Percentiles rank a stretch among this genome's conserved stretches.
phyloP scores from a whole-genome alignment of 1,140 invertebrate species.

The Camponotus floridanus region DNA sequence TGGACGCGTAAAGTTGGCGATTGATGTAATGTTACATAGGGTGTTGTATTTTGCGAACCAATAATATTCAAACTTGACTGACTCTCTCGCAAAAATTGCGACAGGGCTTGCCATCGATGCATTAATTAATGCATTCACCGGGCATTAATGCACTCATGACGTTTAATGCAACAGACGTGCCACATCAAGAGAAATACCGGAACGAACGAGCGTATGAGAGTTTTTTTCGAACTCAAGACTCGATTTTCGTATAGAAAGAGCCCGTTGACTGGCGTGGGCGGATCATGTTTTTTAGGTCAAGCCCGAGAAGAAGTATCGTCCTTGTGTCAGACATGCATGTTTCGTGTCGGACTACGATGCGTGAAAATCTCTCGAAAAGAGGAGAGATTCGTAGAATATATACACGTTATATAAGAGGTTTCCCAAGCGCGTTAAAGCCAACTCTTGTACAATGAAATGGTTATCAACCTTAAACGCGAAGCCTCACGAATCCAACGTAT shows the following conservation, averaged over 20 bases:
- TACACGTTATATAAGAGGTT: not conserved
- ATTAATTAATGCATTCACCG: conserved; percentile 31
- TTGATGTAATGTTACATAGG: not conserved
- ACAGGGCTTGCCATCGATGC: not conserved
- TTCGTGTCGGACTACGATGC: conserved; percentile 36
- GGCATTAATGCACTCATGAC: conserved; percentile 11
- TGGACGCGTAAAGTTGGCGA: not conserved
- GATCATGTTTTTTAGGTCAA: conserved; percentile 53
- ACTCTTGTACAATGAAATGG: not conserved
- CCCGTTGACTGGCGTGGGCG: conserved; percentile 39
- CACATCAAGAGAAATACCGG: not conserved
- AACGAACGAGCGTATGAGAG: not conserved
- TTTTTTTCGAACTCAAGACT: conserved; percentile 19
- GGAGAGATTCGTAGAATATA: conserved; percentile 7
- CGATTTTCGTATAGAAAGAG: conserved; percentile 34
- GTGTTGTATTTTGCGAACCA: conserved; percentile 17
- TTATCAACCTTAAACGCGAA: not conserved
- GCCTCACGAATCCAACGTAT: not conserved
- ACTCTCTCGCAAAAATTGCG: conserved; percentile 4
- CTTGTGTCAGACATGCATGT: conserved; percentile 26
- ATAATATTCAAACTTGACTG: conserved; percentile 9
- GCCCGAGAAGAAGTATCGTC: conserved; percentile 36
- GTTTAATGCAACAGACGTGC: not conserved
- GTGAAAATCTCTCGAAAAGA: conserved; percentile 17
- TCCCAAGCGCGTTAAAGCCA: not conserved